These are phyloP conservation scores for Gerosis bhagava DNA, from an alignment of 2,888 invertebrate species.

Conservation along the genomic window DNA sequence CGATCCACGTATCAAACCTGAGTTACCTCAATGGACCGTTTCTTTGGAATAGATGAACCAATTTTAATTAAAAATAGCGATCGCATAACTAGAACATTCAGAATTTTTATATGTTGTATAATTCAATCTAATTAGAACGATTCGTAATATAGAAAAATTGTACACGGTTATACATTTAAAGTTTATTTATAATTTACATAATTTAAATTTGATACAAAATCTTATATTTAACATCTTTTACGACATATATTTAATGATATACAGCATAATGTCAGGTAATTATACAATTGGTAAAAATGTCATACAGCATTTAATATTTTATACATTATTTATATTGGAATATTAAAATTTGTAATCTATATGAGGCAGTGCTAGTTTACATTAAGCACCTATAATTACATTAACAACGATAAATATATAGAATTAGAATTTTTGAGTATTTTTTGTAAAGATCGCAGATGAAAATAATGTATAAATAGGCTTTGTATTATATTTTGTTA, in stretches of 20 bases:
- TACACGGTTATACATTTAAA: too few species aligned
- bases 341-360: constrained; percentile 18
- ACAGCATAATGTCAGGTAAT: background rate
- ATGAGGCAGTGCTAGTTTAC: constrained; percentile 20
- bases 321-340: constrained; percentile 11
- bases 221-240: background rate
- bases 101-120: too few species aligned
- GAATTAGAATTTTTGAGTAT: background rate
- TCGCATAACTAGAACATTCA: too few species aligned
- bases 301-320: background rate
- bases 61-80: too few species aligned
- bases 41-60: too few species aligned
- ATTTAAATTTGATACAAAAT: background rate
- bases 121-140: too few species aligned
- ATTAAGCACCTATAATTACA: constrained; percentile 21
- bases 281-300: constrained; percentile 3
- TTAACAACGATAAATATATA: constrained; percentile 11
- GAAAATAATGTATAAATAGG: constrained; percentile 2
- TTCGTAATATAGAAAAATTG: too few species aligned
- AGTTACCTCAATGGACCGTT: too few species aligned
- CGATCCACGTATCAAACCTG: too few species aligned
- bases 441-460: background rate
- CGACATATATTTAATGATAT: background rate
- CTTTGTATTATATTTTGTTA: constrained; percentile 7
- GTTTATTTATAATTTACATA: too few species aligned